Evolutionary conservation across 1,140 invertebrate genomes (phyloP), one percentile per base, ranked within the genome.

Genomic region (Drosophila pseudoobscura): DNA sequence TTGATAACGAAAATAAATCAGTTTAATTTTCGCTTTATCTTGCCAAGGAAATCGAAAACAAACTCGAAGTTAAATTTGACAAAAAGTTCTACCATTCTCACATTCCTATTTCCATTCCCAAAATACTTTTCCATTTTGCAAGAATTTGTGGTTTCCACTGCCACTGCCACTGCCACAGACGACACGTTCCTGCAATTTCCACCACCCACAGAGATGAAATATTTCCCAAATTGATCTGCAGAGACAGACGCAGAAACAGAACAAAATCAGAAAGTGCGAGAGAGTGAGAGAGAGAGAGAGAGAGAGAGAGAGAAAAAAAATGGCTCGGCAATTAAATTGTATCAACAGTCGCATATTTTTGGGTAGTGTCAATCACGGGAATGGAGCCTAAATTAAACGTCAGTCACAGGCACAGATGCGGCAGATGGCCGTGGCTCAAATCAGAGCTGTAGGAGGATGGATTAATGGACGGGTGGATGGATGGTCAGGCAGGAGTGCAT

Each of bases 351-450:
- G 47, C 44, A 71, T 47, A 49, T 56, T 61, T 69, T 41, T 52
- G 22, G 49, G 45, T 22, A 24, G 52, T 54, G 64, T 64, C 59
- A 69, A 57, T 75, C 66, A 66, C 43, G 55, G 47, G 44, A 31
- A 56, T 31, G 31, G 9, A 60, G 58, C 57, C 57, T 44, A 63
- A 73, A 80, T 80, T 71, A 80, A 80, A 82, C 57, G 78, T 82
- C 78, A 72, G 53, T 66, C 45, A 54, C 52, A 69, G 63, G 31
- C 31, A 9, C 17, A 22, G 31, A 15, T 49, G 20, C 35, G 29
- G 24, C 5, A 11, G 20, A 13, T 31, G n/a, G 13, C 35, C 45
- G 17, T 11, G 15, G 22, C 45, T 57, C 49, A 50, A 49, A 50
- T 69, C 15, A 20, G 35, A 11, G 0, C 35, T 26, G 20, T n/a